These are phyloP conservation scores for Orthosia gracilis DNA, from an alignment of 2,888 invertebrate species.

Conservation along the genomic window DNA sequence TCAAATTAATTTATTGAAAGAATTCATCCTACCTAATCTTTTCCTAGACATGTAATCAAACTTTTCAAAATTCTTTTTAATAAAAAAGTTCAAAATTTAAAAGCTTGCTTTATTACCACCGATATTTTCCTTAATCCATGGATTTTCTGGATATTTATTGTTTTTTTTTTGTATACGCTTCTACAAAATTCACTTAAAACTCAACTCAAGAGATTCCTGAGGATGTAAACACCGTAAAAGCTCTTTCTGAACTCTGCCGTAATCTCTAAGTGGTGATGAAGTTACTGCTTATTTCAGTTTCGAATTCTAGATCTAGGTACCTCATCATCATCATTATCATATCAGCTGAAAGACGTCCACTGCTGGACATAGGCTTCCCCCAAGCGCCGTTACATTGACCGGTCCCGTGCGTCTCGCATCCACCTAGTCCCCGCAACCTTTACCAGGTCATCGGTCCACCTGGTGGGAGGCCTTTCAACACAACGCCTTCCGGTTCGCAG, in stretches of 20 bases:
- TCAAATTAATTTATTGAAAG: neutral
- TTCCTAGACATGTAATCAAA: neutral
- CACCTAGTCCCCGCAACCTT: no score
- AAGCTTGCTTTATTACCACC: constrained; percentile 11
- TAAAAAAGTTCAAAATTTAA: no score
- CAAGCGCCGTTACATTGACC: no score
- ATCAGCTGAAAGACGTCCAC: no score
- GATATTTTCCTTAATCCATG: constrained; percentile 15
- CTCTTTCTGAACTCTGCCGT: neutral
- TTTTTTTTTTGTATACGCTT: neutral
- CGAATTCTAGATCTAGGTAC: no score
- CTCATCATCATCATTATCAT: no score
- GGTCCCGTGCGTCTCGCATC: no score
- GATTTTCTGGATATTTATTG: constrained; percentile 24
- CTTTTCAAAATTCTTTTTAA: neutral
- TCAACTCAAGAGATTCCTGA: neutral
- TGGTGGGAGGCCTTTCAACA: no score
- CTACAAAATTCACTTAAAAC: neutral
- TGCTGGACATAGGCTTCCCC: no score
- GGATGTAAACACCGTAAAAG: neutral
- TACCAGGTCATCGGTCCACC: no score
- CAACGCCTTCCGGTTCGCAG: no score
- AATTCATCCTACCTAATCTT: neutral
- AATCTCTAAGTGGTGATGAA: neutral
- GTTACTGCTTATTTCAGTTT: neutral